A percentile compares a stretch with the other conserved stretches of the same genome.
phyloP scores from a whole-genome alignment of 2,797 vertebrate species.

The Brachyalestes nurse region DNA sequence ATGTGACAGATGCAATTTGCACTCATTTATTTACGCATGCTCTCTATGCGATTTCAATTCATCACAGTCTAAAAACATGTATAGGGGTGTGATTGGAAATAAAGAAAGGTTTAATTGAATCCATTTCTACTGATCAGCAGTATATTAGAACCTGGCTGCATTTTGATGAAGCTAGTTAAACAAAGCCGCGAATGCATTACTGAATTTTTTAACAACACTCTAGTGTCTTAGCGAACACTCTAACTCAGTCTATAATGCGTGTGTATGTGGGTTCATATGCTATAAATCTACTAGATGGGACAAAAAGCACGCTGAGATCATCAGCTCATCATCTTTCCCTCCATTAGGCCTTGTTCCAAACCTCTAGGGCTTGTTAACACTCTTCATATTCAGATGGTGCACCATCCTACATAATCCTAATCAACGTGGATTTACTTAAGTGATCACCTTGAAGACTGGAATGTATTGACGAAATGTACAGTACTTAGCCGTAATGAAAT shows the following conservation, averaged over 20 bases:
- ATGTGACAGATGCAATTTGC: background rate
- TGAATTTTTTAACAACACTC: constrained; percentile 29
- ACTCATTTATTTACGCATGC: background rate
- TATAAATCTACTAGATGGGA: constrained; percentile 63
- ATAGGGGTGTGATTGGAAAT: constrained; percentile 26
- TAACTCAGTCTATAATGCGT: constrained; percentile 21
- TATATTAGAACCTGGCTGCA: background rate
- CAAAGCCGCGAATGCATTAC: constrained; percentile 36
- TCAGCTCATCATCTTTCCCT: constrained; percentile 75
- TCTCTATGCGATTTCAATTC: background rate
- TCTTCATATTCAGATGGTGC: constrained; percentile 66
- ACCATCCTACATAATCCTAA: constrained; percentile 64
- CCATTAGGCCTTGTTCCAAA: constrained; percentile 74
- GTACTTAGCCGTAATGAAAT: constrained; percentile 48
- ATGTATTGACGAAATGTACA: constrained; percentile 21
- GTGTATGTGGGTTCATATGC: background rate
- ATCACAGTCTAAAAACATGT: background rate
- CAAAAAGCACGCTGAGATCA: constrained; percentile 55
- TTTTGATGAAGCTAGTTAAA: constrained; percentile 42
- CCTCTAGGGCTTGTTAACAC: constrained; percentile 74
- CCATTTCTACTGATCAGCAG: background rate
- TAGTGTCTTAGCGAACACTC: constrained; percentile 18
- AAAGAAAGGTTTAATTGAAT: constrained; percentile 39
- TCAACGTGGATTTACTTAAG: constrained; percentile 52
- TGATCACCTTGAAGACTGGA: constrained; percentile 29